Percentiles rank a stretch among this genome's conserved stretches.
Conservation (phyloP, 2,888 invertebrate species). For the Andricus quercusramuli region DNA sequence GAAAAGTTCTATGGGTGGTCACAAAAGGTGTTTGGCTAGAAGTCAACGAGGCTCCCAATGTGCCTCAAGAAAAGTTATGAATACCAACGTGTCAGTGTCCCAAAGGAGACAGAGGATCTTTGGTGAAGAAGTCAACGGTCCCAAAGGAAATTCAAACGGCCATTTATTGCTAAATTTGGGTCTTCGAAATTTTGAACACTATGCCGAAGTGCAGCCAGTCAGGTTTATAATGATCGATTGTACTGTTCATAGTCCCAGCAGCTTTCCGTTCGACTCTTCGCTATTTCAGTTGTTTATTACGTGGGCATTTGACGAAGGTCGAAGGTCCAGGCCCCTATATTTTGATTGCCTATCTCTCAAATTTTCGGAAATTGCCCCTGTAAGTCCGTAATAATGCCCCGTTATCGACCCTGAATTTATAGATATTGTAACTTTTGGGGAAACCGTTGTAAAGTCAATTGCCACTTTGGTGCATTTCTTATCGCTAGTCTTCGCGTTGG, state of each 20-base stretch:
- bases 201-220: slow-evolving; percentile 6
- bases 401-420: slow-evolving; percentile 11
- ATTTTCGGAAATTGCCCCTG: neutral
- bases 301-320: slow-evolving; percentile 19
- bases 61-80: neutral
- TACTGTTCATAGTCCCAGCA: neutral
- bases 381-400: neutral
- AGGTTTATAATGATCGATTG: slow-evolving; percentile 4
- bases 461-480: neutral
- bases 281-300: slow-evolving; percentile 5
- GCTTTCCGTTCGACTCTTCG: neutral
- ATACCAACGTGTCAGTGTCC: slow-evolving; percentile 4
- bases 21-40: slow-evolving; percentile 45
- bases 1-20: slow-evolving; percentile 9
- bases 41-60: slow-evolving; percentile 44
- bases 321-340: neutral
- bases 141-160: neutral
- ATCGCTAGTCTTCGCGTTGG: neutral
- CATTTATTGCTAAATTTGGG: neutral
- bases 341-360: slow-evolving; percentile 20
- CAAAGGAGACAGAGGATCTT: slow-evolving; percentile 5
- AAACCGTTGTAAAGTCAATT: slow-evolving; percentile 23
- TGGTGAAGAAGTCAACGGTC: slow-evolving; percentile 13
- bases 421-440: neutral
- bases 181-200: neutral